Evolutionary conservation across 2,888 invertebrate genomes (phyloP).

Genomic region (Odontothrips loti): DNA sequence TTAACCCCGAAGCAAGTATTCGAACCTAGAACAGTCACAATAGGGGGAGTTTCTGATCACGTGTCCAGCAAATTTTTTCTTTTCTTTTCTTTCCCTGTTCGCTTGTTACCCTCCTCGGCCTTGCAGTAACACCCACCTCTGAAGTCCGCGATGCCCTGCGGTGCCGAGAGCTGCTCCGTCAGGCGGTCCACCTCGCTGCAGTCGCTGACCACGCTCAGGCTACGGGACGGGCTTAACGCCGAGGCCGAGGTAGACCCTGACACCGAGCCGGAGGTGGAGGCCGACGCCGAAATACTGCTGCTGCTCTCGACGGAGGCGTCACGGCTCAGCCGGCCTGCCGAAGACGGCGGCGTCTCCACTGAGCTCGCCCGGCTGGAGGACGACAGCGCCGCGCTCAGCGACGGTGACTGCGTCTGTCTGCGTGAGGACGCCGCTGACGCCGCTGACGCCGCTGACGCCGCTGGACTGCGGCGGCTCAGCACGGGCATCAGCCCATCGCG

Average conservation of each 20-base stretch:
- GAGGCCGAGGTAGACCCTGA: conserved; percentile 28
- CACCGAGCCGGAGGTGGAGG: conserved; percentile 22
- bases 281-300: conserved; percentile 17
- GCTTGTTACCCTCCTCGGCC: no score
- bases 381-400: neutral
- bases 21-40: no score
- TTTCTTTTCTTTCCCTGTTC: no score
- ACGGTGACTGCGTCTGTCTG: neutral
- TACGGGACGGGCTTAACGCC: conserved; percentile 10
- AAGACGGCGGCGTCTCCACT: neutral
- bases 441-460: neutral
- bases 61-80: no score
- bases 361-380: conserved; percentile 5
- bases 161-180: conserved; percentile 40
- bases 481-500: neutral
- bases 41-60: no score
- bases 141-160: conserved; percentile 42
- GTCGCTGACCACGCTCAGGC: conserved; percentile 11
- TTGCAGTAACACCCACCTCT: conserved; percentile 41
- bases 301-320: conserved; percentile 21
- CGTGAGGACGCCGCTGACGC: neutral
- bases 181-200: conserved; percentile 39
- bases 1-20: no score
- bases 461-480: neutral
- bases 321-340: neutral